These are phyloP conservation scores for Gephyroberyx darwinii DNA, from an alignment of 2,797 vertebrate genomes.

Conservation along the genomic window DNA sequence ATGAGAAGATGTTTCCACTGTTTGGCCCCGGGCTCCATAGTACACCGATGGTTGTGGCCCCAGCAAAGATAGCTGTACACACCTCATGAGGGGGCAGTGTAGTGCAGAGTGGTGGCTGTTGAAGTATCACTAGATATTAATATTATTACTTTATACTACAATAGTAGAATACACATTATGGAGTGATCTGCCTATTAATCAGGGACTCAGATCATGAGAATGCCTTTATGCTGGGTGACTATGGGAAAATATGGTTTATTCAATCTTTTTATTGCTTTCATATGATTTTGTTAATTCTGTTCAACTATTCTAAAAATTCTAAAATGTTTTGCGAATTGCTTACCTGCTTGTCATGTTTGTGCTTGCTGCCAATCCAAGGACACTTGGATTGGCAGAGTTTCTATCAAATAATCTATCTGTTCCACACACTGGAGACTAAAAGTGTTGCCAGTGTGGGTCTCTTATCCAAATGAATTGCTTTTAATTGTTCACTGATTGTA, in stretches of 20 bases:
- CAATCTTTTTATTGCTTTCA: neutral
- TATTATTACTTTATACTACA: neutral
- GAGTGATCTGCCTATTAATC: neutral
- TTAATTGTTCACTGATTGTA: too few relatives aligned
- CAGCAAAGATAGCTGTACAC: slow-evolving; percentile 67
- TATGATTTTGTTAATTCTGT: slow-evolving; percentile 1
- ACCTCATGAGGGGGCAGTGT: slow-evolving; percentile 50
- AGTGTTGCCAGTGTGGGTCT: neutral
- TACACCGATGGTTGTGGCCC: slow-evolving; percentile 48
- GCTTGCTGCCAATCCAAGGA: too few relatives aligned
- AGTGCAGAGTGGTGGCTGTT: neutral
- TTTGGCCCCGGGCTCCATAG: slow-evolving; percentile 71
- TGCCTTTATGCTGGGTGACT: neutral
- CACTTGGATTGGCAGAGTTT: neutral
- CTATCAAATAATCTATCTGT: neutral
- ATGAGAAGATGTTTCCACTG: slow-evolving; percentile 64
- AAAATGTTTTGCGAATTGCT: neutral
- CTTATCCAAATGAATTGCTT: too few relatives aligned
- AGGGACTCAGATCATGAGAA: neutral
- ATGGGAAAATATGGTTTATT: neutral
- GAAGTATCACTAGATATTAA: too few relatives aligned
- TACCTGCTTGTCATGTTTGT: neutral
- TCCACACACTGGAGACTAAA: neutral
- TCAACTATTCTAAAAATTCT: neutral
- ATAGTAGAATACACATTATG: neutral